Evolutionary conservation across 1,140 invertebrate genomes (phyloP).

Genomic region (Helicoverpa armigera): DNA sequence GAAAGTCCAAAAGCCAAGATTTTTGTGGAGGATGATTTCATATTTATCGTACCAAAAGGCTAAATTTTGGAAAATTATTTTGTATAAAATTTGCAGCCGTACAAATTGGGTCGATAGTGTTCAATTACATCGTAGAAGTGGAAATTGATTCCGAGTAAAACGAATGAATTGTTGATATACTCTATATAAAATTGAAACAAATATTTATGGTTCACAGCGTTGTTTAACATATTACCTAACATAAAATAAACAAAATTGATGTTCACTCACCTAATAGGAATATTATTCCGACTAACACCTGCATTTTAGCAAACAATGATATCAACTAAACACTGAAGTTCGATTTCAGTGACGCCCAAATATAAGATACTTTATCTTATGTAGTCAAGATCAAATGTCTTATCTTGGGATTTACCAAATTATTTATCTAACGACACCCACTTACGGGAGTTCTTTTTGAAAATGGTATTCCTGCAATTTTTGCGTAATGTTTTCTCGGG

Average conservation of each 20-base stretch:
- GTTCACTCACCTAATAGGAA: conserved; percentile 37
- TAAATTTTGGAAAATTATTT: no score
- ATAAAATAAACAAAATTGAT: neutral
- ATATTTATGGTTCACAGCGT: neutral
- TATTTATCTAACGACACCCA: conserved; percentile 36
- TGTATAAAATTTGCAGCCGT: no score
- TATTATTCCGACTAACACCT: conserved; percentile 21
- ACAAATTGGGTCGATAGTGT: no score
- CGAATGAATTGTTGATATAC: no score
- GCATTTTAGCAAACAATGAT: conserved; percentile 51
- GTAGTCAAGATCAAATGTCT: conserved; percentile 57
- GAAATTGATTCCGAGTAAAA: no score
- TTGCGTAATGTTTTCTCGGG: neutral
- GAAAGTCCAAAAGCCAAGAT: no score
- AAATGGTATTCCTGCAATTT: neutral
- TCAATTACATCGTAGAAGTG: no score
- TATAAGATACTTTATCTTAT: conserved; percentile 59
- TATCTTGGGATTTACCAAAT: conserved; percentile 53
- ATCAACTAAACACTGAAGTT: conserved; percentile 41
- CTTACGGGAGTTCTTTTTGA: neutral
- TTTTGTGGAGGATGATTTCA: no score
- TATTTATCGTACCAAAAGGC: no score
- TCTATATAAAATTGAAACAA: neutral
- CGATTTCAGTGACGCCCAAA: neutral
- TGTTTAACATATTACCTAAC: neutral